Conservation (phyloP, 2,888 invertebrate species). For the Machimus atricapillus region DNA sequence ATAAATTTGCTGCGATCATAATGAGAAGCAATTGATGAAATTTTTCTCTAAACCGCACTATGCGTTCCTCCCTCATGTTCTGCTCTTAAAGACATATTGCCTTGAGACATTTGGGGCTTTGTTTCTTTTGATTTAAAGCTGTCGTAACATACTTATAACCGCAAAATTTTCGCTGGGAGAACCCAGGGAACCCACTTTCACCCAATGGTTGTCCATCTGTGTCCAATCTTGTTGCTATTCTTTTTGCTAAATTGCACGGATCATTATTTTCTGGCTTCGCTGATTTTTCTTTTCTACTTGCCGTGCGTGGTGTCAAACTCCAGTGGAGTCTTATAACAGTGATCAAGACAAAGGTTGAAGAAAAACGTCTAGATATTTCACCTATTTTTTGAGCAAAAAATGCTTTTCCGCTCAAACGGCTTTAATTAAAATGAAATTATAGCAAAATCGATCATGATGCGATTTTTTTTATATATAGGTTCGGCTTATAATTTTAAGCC, state of each 20-base stretch:
- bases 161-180: background rate
- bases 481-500: too few relatives aligned
- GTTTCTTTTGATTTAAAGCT: background rate
- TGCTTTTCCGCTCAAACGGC: background rate
- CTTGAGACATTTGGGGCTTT: background rate
- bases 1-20: background rate
- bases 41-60: background rate
- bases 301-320: background rate
- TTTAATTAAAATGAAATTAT: background rate
- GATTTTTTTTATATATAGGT: too few relatives aligned
- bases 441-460: background rate
- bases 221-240: background rate
- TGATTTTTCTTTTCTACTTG: background rate
- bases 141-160: background rate
- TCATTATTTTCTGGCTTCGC: background rate
- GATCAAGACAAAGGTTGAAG: background rate
- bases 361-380: background rate
- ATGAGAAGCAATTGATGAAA: background rate
- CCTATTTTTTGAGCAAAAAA: background rate
- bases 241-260: background rate
- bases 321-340: background rate
- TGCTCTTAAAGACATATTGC: background rate
- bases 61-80: background rate
- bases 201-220: constrained; percentile 9
- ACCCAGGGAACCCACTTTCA: background rate